These are phyloP conservation scores for Pyrocoelia pectoralis DNA, from an alignment of 2,888 invertebrate species.

Conservation along the genomic window DNA sequence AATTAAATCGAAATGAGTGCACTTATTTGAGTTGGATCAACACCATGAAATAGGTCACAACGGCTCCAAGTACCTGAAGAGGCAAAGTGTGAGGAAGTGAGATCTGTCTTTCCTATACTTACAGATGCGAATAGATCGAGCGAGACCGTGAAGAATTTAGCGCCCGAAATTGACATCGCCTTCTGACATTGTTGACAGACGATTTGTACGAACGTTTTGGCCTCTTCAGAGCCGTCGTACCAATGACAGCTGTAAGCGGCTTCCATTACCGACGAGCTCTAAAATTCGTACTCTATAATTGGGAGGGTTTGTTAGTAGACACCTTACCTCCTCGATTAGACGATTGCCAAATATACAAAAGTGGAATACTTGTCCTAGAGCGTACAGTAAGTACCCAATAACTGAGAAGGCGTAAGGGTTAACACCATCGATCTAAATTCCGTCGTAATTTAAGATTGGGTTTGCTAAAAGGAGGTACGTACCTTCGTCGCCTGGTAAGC, in stretches of 20 bases:
- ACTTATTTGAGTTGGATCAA: conserved; percentile 83
- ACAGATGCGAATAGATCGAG: conserved; percentile 89
- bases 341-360: conserved; percentile 89
- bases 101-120: too few relatives aligned
- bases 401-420: conserved; percentile 82
- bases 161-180: conserved; percentile 87
- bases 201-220: conserved; percentile 89
- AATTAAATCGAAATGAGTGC: background rate
- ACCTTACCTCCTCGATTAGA: conserved; percentile 82
- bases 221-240: conserved; percentile 91
- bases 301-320: too few relatives aligned
- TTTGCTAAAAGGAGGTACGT: conserved; percentile 30
- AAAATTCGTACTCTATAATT: background rate
- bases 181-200: conserved; percentile 92
- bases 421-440: conserved; percentile 71
- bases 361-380: conserved; percentile 84
- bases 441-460: background rate
- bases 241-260: conserved; percentile 90
- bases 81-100: too few relatives aligned
- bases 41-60: conserved; percentile 92
- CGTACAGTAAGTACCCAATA: conserved; percentile 80
- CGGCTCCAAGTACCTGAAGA: conserved; percentile 85
- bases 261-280: conserved; percentile 93
- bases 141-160: conserved; percentile 89
- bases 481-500: conserved; percentile 90